Evolutionary conservation across 1,140 invertebrate genomes (phyloP).

Genomic region (Atta texana): DNA sequence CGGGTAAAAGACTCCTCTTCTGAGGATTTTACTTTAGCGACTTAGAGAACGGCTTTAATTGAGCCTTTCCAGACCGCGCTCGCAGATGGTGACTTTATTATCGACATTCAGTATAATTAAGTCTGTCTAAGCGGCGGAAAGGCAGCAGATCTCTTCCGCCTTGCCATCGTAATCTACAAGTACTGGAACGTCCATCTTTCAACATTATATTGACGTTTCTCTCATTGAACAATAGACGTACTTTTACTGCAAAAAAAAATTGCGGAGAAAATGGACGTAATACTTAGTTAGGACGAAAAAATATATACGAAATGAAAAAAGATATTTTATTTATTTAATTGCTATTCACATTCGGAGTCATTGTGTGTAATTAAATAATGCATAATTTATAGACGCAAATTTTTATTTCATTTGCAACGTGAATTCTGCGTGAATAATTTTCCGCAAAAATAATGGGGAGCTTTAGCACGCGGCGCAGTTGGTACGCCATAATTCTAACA

Average conservation of each 20-base stretch:
- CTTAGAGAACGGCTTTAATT: slow-evolving; percentile 76
- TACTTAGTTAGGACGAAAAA: neutral
- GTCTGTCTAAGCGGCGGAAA: slow-evolving; percentile 54
- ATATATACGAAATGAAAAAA: neutral
- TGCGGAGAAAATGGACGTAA: neutral
- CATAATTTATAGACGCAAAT: neutral
- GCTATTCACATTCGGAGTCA: neutral
- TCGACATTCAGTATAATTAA: slow-evolving; percentile 79
- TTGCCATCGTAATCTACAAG: slow-evolving; percentile 45
- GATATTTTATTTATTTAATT: slow-evolving; percentile 25
- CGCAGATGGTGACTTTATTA: slow-evolving; percentile 79
- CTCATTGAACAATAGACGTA: neutral
- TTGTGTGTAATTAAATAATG: neutral
- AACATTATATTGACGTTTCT: slow-evolving; percentile 1
- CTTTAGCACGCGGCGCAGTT: neutral
- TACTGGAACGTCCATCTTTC: slow-evolving; percentile 23
- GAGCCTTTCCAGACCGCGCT: slow-evolving; percentile 66
- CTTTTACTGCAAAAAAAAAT: neutral
- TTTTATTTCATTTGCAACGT: slow-evolving; percentile 17
- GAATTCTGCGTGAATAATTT: slow-evolving; percentile 21
- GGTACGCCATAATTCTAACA: neutral
- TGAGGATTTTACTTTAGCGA: slow-evolving; percentile 58
- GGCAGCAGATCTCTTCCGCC: slow-evolving; percentile 15
- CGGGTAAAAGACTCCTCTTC: slow-evolving; percentile 28
- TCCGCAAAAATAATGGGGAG: neutral